These are phyloP conservation scores for Chymomyza amoena DNA, from an alignment of 2,888 invertebrate species.

Conservation along the genomic window DNA sequence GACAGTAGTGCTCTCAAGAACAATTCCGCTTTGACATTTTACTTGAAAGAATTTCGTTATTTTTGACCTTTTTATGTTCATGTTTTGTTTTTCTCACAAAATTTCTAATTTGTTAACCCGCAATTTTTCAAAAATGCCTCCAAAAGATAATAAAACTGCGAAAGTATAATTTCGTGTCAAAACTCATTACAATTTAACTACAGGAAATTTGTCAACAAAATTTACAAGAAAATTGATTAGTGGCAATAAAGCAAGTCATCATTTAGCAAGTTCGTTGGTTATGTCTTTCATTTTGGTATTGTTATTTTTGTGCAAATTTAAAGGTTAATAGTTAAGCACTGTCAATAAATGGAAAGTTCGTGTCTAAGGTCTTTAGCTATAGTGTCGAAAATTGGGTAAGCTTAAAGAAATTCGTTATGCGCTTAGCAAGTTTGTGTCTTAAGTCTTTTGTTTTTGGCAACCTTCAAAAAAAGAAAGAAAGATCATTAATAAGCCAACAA, in stretches of 20 bases:
- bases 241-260: background rate
- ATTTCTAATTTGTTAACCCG: no score
- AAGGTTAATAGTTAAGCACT: background rate
- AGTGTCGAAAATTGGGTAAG: background rate
- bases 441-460: background rate
- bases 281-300: slow-evolving; percentile 49
- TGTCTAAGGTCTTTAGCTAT: slow-evolving; percentile 33
- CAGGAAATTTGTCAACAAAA: background rate
- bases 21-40: no score
- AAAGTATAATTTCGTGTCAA: no score
- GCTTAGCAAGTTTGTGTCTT: background rate
- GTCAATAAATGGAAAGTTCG: slow-evolving; percentile 14
- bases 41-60: no score
- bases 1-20: no score
- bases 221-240: background rate
- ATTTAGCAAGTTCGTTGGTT: slow-evolving; percentile 45
- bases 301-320: background rate
- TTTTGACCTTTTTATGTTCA: no score
- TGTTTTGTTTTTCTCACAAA: no score
- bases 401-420: background rate
- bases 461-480: background rate
- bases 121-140: no score
- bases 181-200: no score
- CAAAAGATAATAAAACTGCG: no score
- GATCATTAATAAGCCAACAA: background rate